Conservation (phyloP, 2,797 vertebrate species). For the Lagodon rhomboides region DNA sequence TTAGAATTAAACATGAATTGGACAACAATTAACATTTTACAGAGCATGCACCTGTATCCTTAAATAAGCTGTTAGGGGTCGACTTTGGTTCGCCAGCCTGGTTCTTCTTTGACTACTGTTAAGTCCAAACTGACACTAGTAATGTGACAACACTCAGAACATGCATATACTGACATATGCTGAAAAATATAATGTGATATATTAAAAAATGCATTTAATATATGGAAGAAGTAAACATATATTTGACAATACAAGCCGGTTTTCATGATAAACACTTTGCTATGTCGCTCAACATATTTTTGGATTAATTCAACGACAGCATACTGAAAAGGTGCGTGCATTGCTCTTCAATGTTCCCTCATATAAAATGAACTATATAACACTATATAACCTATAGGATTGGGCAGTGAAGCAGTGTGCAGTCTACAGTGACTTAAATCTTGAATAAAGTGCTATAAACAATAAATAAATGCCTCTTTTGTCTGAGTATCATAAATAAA, state of each 20-base stretch:
- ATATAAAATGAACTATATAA: neutral
- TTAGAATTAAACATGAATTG: slow-evolving; percentile 27
- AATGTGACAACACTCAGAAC: slow-evolving; percentile 3
- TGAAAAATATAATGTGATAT: too few species aligned
- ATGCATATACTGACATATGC: too few species aligned
- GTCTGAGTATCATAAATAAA: neutral
- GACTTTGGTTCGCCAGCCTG: slow-evolving; percentile 7
- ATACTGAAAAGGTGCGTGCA: neutral
- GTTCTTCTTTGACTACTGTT: neutral
- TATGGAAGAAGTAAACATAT: too few species aligned
- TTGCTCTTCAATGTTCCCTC: neutral
- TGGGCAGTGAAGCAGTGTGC: neutral
- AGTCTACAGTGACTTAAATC: neutral
- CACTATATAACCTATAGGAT: neutral
- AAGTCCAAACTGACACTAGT: slow-evolving; percentile 3
- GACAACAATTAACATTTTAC: slow-evolving; percentile 38
- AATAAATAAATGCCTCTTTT: neutral
- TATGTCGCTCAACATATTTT: neutral
- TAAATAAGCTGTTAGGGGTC: neutral
- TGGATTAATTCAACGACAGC: neutral
- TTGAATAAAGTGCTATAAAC: neutral
- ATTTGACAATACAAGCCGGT: too few species aligned
- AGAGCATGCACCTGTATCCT: neutral
- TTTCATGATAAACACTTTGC: neutral
- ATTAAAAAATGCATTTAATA: too few species aligned